phyloP scores from a whole-genome alignment of 2,113 vertebrate species.

The Rhadina sibilatrix region DNA sequence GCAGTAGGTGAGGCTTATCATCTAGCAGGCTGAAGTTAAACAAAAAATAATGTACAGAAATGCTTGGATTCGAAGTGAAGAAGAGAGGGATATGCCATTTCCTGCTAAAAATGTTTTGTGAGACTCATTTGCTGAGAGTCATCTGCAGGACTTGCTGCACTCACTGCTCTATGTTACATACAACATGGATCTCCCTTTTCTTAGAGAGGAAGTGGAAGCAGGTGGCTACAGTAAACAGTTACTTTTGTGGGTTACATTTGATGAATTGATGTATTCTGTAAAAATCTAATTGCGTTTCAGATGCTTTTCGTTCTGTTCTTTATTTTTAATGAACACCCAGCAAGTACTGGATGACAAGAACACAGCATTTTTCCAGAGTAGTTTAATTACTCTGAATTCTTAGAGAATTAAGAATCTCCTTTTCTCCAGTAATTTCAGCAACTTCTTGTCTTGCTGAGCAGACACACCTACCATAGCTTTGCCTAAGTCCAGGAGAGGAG shows the following conservation, averaged over 20 bases:
- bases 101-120: neutral
- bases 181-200: rapidly evolving
- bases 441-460: neutral
- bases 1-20: neutral
- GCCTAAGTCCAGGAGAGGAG: neutral
- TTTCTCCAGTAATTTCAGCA: neutral
- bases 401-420: neutral
- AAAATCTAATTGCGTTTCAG: neutral
- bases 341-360: neutral
- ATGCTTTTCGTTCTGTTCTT: neutral
- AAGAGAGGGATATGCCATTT: neutral
- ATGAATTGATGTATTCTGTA: neutral
- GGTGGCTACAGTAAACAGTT: neutral
- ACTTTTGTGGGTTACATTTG: neutral
- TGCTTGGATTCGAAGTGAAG: neutral
- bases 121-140: rapidly evolving
- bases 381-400: neutral
- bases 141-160: neutral
- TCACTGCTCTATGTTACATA: neutral
- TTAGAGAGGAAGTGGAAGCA: neutral
- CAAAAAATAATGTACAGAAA: neutral
- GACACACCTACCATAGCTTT: neutral
- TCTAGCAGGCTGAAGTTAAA: neutral
- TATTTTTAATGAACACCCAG: neutral
- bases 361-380: neutral